phyloP scores from a whole-genome alignment of 2,888 invertebrate species.

The Metalampra italica region DNA sequence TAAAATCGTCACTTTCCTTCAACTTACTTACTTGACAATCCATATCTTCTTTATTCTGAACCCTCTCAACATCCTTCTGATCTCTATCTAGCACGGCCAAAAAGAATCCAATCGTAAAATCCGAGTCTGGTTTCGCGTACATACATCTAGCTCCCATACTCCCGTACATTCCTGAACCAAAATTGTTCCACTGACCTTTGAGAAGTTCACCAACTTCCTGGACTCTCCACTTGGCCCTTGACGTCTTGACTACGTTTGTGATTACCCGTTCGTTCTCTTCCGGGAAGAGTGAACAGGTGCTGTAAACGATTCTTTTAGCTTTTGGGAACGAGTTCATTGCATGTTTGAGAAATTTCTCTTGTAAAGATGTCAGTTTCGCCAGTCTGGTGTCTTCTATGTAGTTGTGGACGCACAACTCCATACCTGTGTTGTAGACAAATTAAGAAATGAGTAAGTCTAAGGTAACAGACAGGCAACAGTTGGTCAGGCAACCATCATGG shows the following conservation, averaged over 20 bases:
- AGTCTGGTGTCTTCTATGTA: slow-evolving; percentile 76
- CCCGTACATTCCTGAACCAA: slow-evolving; percentile 81
- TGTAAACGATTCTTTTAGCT: slow-evolving; percentile 93
- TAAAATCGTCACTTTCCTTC: slow-evolving; percentile 5
- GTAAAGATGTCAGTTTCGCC: slow-evolving; percentile 84
- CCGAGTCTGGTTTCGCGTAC: slow-evolving; percentile 85
- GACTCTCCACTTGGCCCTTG: slow-evolving; percentile 79
- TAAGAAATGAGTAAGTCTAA: background rate
- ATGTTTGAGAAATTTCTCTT: slow-evolving; percentile 90
- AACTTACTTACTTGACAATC: background rate
- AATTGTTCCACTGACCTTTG: slow-evolving; percentile 82
- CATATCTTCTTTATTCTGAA: background rate
- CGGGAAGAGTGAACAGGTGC: slow-evolving; percentile 94
- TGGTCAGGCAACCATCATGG: no score
- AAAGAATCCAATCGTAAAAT: slow-evolving; percentile 96
- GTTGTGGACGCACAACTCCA: slow-evolving; percentile 63
- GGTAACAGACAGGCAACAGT: no score
- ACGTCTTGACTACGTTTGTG: slow-evolving; percentile 81
- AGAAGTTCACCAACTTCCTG: slow-evolving; percentile 80
- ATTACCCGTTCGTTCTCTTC: slow-evolving; percentile 97
- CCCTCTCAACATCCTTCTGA: slow-evolving; percentile 19
- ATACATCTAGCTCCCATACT: slow-evolving; percentile 86
- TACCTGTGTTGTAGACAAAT: slow-evolving; percentile 37
- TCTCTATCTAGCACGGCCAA: slow-evolving; percentile 91
- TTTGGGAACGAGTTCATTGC: slow-evolving; percentile 91